A percentile compares a stretch with the other conserved stretches of the same genome.
Conservation (phyloP, 2,113 vertebrate species). For the Empidonax traillii region DNA sequence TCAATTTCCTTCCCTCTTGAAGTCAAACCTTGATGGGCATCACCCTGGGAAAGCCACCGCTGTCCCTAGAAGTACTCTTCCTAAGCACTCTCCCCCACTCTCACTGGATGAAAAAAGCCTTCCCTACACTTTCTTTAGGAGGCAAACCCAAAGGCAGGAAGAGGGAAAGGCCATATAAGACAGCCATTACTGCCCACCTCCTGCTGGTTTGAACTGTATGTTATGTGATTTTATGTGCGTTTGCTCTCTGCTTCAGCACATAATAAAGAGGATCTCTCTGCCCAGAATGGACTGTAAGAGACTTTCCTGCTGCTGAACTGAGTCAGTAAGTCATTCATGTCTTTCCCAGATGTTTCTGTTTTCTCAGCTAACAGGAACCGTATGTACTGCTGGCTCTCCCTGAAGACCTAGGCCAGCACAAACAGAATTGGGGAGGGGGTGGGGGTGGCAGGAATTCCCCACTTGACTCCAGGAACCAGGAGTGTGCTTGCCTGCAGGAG, state of each 20-base stretch:
- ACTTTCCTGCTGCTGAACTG: neutral
- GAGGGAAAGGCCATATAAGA: neutral
- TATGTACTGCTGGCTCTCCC: neutral
- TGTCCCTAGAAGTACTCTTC: neutral
- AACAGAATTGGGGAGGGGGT: neutral
- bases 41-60: neutral
- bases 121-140: neutral
- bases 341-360: slow-evolving; percentile 39
- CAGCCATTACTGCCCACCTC: neutral
- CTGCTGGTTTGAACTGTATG: neutral
- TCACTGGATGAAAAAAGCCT: neutral
- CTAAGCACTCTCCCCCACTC: neutral
- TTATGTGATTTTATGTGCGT: neutral
- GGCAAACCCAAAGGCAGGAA: neutral
- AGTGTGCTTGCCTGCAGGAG: neutral
- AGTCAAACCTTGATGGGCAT: neutral
- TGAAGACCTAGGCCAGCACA: neutral
- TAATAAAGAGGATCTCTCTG: neutral
- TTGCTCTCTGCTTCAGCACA: neutral
- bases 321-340: neutral
- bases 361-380: slow-evolving; percentile 29
- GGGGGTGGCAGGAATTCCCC: neutral
- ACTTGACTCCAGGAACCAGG: neutral
- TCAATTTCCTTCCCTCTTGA: neutral
- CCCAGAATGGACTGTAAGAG: neutral